Evolutionary conservation across 2,888 invertebrate species (phyloP), one percentile per base, ranked within the genome.

Genomic region (Seladonia tumulorum): DNA sequence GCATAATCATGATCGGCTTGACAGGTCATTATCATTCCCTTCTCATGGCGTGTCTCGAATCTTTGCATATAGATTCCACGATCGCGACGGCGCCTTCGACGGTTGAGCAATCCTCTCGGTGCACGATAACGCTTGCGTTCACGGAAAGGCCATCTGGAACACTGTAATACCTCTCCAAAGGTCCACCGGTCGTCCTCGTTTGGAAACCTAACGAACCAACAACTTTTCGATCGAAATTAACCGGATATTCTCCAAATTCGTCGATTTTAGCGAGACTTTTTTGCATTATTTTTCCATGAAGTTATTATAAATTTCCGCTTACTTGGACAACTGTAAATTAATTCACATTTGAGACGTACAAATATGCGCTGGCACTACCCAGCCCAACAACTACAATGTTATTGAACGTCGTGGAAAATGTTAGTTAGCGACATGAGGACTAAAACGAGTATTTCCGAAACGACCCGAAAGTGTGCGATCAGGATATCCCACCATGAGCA

Each of bases 11-110:
- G 71, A 79, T 85, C 66, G 49, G 71, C 25, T 53, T 53, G 66
- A 57, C 76, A 63, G 73, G 25, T 76, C 63, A 75, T 78, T 76
- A 76, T 85, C 83, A 53, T 60, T 76, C 47, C 63, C 39, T 66
- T 14, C 42, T 49, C 71, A 25, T 82, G 39, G 78, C 78, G 78
- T 79, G 79, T 71, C 71, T 70, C 42, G 16, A 49, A 72, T n/a
- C 63, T 53, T 7, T 53, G 39, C 70, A 49, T 53, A 42, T 39
- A 29, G 49, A 63, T 71, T 72, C 72, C 49, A 49, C 47, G 49
- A 63, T 22, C 71, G 25, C 25, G 7, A 2, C 66, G 35, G 39
- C 42, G 39, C 35, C 47, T 22, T 45, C 73, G 25, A 29, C 29
- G 22, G 7, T 35, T 57, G 74, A 47, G 74, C 80, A 80, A 79